phyloP scores from a whole-genome alignment of 2,888 invertebrate species.

The Hirtodrosophila histrioides region DNA sequence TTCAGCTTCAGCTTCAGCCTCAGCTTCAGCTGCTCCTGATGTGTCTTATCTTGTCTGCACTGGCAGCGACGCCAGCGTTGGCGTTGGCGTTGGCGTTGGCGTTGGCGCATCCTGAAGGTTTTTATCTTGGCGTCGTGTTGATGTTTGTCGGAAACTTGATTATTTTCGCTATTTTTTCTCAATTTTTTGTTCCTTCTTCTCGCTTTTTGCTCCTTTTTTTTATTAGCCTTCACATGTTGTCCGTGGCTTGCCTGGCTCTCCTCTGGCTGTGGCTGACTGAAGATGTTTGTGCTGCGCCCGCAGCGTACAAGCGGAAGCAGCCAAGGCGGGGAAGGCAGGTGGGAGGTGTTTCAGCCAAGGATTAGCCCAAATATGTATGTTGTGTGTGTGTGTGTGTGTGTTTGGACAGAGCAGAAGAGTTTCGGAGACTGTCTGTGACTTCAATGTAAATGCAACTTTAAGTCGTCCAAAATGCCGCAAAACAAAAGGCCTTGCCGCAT shows the following conservation, averaged over 20 bases:
- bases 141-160: conserved; percentile 80
- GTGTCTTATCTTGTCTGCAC: conserved; percentile 77
- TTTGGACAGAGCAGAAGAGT: conserved; percentile 40
- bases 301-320: conserved; percentile 70
- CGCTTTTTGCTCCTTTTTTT: conserved; percentile 13
- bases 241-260: conserved; percentile 24
- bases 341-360: conserved; percentile 24
- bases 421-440: conserved; percentile 19
- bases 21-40: conserved; percentile 50
- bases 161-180: conserved; percentile 65
- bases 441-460: conserved; percentile 75
- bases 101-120: conserved; percentile 75
- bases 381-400: conserved; percentile 6
- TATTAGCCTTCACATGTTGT: conserved; percentile 40
- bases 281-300: conserved; percentile 74
- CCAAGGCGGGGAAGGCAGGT: conserved; percentile 5
- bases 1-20: conserved; percentile 18
- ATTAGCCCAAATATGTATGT: conserved; percentile 41
- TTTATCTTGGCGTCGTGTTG: conserved; percentile 82
- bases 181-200: conserved; percentile 20
- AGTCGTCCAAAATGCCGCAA: conserved; percentile 39
- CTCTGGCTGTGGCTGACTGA: conserved; percentile 38
- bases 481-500: conserved; percentile 46
- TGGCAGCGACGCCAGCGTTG: conserved; percentile 47
- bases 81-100: conserved; percentile 31